phyloP scores from a whole-genome alignment of 2,888 invertebrate genomes.

The Sphaerolaimus hirsutus region DNA sequence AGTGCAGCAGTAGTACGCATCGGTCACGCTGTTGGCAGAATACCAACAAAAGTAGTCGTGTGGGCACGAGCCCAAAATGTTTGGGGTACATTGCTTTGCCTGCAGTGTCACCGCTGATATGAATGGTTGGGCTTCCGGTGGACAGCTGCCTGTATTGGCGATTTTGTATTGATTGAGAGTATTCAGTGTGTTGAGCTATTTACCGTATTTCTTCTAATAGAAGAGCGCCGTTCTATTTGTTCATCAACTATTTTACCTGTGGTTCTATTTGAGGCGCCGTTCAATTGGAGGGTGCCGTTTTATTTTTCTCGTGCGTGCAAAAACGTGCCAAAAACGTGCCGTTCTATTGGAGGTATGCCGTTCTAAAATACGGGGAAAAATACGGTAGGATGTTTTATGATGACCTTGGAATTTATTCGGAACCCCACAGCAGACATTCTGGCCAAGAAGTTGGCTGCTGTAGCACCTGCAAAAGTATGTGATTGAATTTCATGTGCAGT shows the following conservation, averaged over 20 bases:
- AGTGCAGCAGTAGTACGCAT: slow-evolving; percentile 21
- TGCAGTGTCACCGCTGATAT: slow-evolving; percentile 21
- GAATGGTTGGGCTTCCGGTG: slow-evolving; percentile 19
- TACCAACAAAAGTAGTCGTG: slow-evolving; percentile 25
- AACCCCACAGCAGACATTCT: slow-evolving; percentile 23
- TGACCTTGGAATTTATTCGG: slow-evolving; percentile 17
- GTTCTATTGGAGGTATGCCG: no score
- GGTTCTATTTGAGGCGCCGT: no score
- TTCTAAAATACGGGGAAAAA: no score
- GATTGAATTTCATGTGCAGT: no score
- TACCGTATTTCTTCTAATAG: no score
- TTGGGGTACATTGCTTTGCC: slow-evolving; percentile 23
- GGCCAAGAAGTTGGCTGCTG: slow-evolving; percentile 18
- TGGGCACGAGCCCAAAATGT: slow-evolving; percentile 21
- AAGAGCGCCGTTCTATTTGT: no score
- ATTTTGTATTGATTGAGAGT: no score
- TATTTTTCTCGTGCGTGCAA: no score
- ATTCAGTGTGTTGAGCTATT: not conserved
- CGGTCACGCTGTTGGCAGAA: slow-evolving; percentile 19
- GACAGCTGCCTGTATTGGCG: slow-evolving; percentile 19
- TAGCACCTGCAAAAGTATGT: slow-evolving; percentile 16
- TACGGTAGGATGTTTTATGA: no score
- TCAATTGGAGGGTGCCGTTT: no score
- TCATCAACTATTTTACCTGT: no score
- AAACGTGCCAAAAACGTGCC: no score